phyloP scores from a whole-genome alignment of 2,888 invertebrate species.

The Epirrhoe tristata region DNA sequence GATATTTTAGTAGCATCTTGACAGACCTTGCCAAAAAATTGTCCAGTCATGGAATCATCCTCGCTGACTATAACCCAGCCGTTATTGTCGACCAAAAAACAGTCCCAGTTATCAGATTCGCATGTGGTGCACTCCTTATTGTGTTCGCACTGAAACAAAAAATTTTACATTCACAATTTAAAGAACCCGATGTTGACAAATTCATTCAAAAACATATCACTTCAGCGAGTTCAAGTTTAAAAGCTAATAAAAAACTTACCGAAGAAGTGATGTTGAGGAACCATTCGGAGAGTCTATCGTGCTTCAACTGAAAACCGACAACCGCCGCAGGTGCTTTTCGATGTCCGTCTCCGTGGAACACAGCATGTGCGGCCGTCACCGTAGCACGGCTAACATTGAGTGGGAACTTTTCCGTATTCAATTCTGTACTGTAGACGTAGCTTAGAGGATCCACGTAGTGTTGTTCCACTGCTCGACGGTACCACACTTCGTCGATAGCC shows the following conservation, averaged over 20 bases:
- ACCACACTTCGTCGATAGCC: slow-evolving; percentile 96
- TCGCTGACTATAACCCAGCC: slow-evolving; percentile 94
- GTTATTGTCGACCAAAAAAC: slow-evolving; percentile 95
- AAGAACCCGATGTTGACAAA: no score
- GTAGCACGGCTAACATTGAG: slow-evolving; percentile 87
- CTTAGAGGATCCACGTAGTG: slow-evolving; percentile 91
- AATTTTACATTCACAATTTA: background rate
- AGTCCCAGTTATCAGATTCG: slow-evolving; percentile 88
- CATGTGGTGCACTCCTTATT: slow-evolving; percentile 80
- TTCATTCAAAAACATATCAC: no score
- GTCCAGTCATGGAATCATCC: slow-evolving; percentile 89
- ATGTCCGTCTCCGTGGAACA: slow-evolving; percentile 87
- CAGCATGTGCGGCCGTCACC: slow-evolving; percentile 95
- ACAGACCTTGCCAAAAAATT: slow-evolving; percentile 93
- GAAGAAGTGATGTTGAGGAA: slow-evolving; percentile 93
- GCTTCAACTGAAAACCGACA: slow-evolving; percentile 92
- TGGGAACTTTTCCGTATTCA: slow-evolving; percentile 72
- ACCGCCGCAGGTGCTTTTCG: slow-evolving; percentile 88
- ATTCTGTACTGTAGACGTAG: slow-evolving; percentile 89
- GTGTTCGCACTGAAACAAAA: slow-evolving; percentile 75
- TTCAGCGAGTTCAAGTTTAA: background rate
- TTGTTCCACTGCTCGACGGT: slow-evolving; percentile 94
- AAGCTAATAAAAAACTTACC: slow-evolving; percentile 70
- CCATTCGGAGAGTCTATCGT: slow-evolving; percentile 90
- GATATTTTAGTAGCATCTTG: background rate